These are phyloP conservation scores for Coturnix japonica DNA, from an alignment of 2,113 vertebrate genomes.

Conservation along the genomic window DNA sequence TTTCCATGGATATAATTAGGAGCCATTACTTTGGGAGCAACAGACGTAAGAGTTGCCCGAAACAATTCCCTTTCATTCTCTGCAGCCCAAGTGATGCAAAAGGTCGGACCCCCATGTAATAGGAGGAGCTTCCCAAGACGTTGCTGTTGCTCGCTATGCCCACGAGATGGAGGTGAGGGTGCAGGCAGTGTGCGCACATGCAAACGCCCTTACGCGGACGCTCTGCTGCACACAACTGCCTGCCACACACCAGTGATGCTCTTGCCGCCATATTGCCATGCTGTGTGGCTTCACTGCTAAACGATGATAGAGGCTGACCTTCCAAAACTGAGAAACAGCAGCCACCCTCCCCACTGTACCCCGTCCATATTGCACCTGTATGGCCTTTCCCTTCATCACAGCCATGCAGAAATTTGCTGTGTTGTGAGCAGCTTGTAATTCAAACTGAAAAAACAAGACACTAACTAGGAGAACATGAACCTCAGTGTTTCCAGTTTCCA, in stretches of 20 bases:
- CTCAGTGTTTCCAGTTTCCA: background rate
- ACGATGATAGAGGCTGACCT: background rate
- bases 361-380: rapidly evolving
- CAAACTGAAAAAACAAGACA: background rate
- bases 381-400: background rate
- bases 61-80: too few relatives aligned
- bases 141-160: background rate
- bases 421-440: background rate
- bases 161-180: background rate
- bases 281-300: background rate
- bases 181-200: rapidly evolving
- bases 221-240: background rate
- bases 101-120: too few relatives aligned
- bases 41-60: too few relatives aligned
- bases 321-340: background rate
- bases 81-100: too few relatives aligned
- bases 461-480: background rate
- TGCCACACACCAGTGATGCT: background rate
- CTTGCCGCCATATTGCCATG: background rate
- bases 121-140: background rate
- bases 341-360: too few relatives aligned
- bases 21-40: too few relatives aligned
- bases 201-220: background rate
- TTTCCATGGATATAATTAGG: too few relatives aligned
- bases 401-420: background rate